Percentiles rank a stretch among this genome's conserved stretches.
phyloP scores from a whole-genome alignment of 2,113 vertebrate genomes.

The Hipposideros armiger region DNA sequence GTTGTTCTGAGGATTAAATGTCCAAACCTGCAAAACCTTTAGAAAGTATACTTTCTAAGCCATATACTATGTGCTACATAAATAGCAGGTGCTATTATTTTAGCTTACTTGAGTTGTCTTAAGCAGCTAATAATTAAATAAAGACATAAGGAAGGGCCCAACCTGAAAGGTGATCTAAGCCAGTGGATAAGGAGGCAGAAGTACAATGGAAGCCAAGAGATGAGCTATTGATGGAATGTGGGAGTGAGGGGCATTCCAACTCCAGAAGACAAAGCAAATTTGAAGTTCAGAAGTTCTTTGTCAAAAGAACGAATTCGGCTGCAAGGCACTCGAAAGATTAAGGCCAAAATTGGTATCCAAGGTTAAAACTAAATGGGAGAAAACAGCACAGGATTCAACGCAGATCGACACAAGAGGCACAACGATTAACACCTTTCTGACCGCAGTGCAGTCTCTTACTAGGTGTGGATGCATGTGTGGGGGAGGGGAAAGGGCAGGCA shows the following conservation, averaged over 20 bases:
- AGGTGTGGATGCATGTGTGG: background rate
- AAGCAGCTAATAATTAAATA: slow-evolving; percentile 12
- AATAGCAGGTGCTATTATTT: background rate
- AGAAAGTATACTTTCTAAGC: background rate
- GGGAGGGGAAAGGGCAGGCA: background rate
- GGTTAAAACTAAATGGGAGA: background rate
- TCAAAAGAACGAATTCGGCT: background rate
- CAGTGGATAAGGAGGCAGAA: background rate
- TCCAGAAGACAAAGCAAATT: background rate
- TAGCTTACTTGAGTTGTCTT: background rate
- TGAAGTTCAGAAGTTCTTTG: slow-evolving; percentile 16
- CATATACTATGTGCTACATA: background rate
- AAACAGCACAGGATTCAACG: background rate
- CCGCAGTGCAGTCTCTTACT: background rate
- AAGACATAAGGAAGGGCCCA: background rate
- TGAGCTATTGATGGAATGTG: background rate
- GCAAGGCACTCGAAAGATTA: slow-evolving; percentile 16
- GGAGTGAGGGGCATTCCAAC: background rate
- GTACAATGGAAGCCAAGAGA: background rate
- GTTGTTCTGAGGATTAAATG: background rate
- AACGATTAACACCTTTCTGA: background rate
- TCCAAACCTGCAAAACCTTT: background rate
- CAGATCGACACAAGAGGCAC: background rate
- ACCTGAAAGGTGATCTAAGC: background rate
- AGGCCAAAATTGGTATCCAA: background rate